These are phyloP conservation scores for Polypterus bichir DNA, from an alignment of 2,113 vertebrate genomes.

Conservation along the genomic window DNA sequence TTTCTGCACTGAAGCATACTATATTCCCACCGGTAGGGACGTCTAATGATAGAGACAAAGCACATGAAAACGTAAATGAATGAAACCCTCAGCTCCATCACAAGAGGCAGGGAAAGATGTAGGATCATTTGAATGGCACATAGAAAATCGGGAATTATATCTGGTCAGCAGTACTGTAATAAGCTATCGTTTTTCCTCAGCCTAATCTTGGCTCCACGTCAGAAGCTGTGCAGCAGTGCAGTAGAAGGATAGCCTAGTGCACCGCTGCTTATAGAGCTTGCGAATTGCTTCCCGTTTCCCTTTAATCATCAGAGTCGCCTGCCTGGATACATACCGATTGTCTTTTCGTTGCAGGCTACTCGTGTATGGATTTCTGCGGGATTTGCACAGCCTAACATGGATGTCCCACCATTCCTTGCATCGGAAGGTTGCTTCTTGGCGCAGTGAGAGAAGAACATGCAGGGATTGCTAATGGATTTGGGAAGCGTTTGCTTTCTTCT, in stretches of 20 bases:
- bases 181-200: conserved; percentile 65
- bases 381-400: conserved; percentile 77
- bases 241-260: conserved; percentile 60
- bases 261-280: conserved; percentile 47
- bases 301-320: conserved; percentile 35
- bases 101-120: conserved; percentile 22
- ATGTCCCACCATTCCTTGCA: conserved; percentile 80
- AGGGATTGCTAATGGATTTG: conserved; percentile 78
- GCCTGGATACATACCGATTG: conserved; percentile 41
- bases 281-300: conserved; percentile 48
- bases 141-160: conserved; percentile 41
- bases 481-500: conserved; percentile 58
- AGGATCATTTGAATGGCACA: conserved; percentile 41
- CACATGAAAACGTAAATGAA: conserved; percentile 27
- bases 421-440: conserved; percentile 77
- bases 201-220: conserved; percentile 83
- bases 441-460: conserved; percentile 90
- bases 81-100: conserved; percentile 14
- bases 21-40: conserved; percentile 17
- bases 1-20: conserved; percentile 21
- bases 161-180: conserved; percentile 54
- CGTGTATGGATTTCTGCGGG: conserved; percentile 72
- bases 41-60: conserved; percentile 30
- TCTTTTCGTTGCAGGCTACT: conserved; percentile 52
- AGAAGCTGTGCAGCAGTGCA: conserved; percentile 87